Evolutionary conservation across 2,797 vertebrate species (phyloP), one percentile per base, ranked within the genome.

Genomic region (Tangara arthus): DNA sequence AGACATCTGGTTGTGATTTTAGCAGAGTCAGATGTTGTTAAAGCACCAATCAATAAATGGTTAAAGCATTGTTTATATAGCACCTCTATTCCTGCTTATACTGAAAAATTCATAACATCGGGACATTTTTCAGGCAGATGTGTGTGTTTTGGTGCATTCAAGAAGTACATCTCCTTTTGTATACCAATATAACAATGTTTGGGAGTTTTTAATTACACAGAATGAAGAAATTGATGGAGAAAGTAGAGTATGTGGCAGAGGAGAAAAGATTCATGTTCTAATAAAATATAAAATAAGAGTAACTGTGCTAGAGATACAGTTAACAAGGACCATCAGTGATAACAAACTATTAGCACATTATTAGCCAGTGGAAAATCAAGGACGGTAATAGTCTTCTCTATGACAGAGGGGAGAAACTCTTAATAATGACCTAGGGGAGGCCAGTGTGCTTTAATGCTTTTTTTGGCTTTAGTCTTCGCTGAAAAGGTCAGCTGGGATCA

Each of bases 401-500:
- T 13, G 39, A 47, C 57, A 70, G 87, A 76, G 26, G 47, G 52
- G 46, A 94, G 72, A 76, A 93, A 86, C 61, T 78, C 90, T 65
- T 91, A 83, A 76, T 49, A 95, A 61, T 94, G 89, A 94, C 91
- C 89, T 95, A 90, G 87, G 77, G 80, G 82, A 96, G 57, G 42
- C 52, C 85, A 94, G 15, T 4, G 35, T 93, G 89, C 59, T 95
- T 91, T 93, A 91, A 90, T 88, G 96, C 61, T 86, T 94, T 94
- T 94, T 80, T 88, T 86, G 56, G 55, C 73, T 94, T 94, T 94
- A 88, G 87, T 90, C 72, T 93, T 94, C 77, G 35, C 82, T 86
- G 91, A 52, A 94, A 88, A 94, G 94, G 94, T 94, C 88, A 90
- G 61, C 59, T 91, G 77, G 72, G 93, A 76, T 94, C 93, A 76